Conservation (phyloP, 2,113 vertebrate species). For the Dendropsophus ebraccatus region DNA sequence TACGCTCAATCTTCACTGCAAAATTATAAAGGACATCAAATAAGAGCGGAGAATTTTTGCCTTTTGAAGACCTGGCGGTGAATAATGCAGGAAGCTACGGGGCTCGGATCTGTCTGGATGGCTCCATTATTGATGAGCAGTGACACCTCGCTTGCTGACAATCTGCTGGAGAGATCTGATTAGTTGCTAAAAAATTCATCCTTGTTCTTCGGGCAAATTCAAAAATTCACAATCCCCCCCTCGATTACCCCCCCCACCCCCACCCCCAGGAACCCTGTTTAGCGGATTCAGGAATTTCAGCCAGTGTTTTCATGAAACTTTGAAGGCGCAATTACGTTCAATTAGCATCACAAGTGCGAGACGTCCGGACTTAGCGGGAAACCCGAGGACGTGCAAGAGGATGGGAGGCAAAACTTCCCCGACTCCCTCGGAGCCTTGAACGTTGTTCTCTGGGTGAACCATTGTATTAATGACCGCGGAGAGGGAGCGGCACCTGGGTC, state of each 20-base stretch:
- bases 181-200: constrained; percentile 77
- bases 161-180: constrained; percentile 74
- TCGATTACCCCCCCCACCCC: neutral
- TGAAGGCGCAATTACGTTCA: constrained; percentile 71
- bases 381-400: neutral
- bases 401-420: neutral
- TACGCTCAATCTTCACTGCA: neutral
- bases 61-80: constrained; percentile 66
- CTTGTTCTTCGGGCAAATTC: constrained; percentile 64
- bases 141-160: constrained; percentile 71
- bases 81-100: constrained; percentile 74
- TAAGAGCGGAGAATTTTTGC: neutral
- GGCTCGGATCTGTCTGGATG: constrained; percentile 58
- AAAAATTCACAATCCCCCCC: constrained; percentile 60
- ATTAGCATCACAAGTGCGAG: constrained; percentile 71
- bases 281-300: constrained; percentile 66
- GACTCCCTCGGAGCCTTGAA: constrained; percentile 24
- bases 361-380: constrained; percentile 48
- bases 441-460: neutral
- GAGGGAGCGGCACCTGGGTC: neutral
- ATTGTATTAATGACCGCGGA: neutral
- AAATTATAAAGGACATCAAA: constrained; percentile 61
- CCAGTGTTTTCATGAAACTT: constrained; percentile 64
- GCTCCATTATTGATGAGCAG: constrained; percentile 80
- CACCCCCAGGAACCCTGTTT: neutral